phyloP scores from a whole-genome alignment of 2,113 vertebrate species.

The Alaudala cheleensis region DNA sequence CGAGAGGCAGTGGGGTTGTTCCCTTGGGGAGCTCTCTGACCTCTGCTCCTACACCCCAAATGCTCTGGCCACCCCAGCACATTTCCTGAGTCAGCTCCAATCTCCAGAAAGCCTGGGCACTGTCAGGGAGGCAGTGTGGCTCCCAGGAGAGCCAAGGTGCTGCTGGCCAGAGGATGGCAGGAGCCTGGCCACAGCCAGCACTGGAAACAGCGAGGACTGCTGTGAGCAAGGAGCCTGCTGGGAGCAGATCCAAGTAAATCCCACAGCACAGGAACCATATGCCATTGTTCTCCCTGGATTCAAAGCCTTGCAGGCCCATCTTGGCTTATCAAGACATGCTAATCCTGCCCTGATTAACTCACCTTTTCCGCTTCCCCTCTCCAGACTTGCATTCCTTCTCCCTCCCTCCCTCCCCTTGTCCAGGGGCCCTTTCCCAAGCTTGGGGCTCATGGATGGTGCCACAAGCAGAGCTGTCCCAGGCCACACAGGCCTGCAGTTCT shows the following conservation, averaged over 20 bases:
- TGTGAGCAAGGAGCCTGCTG: neutral
- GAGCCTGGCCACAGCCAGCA: neutral
- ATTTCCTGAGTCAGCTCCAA: neutral
- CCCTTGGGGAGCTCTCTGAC: neutral
- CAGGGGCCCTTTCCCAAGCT: neutral
- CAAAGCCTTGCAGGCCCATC: neutral
- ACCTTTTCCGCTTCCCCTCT: neutral
- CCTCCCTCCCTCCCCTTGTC: neutral
- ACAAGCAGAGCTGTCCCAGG: neutral
- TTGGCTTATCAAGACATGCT: conserved; percentile 36
- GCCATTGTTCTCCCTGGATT: neutral
- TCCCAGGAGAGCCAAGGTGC: neutral
- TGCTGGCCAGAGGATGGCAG: neutral
- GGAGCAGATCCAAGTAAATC: neutral
- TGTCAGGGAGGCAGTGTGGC: neutral
- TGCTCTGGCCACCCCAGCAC: neutral
- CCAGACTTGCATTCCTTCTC: neutral
- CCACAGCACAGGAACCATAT: neutral
- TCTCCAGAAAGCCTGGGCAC: neutral
- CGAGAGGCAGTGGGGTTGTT: accelerated
- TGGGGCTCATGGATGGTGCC: neutral
- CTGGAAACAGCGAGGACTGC: neutral
- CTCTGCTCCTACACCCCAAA: neutral
- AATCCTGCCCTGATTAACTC: conserved; percentile 31
- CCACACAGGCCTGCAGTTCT: neutral